phyloP scores from a whole-genome alignment of 1,140 invertebrate genomes.

The Mizuhopecten yessoensis region DNA sequence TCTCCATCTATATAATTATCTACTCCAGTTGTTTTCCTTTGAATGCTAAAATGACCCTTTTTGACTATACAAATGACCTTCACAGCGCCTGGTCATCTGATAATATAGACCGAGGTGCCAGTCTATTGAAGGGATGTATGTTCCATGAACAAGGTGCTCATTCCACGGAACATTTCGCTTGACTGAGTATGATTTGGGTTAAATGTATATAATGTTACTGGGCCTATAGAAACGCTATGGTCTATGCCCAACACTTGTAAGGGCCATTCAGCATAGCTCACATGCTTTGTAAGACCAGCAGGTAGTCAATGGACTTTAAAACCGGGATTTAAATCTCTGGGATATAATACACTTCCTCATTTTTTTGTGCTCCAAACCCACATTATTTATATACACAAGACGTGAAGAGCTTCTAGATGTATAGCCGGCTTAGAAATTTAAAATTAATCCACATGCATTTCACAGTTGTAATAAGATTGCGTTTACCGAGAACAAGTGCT shows the following conservation, averaged over 20 bases:
- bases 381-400: background rate
- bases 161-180: background rate
- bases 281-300: slow-evolving; percentile 3
- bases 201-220: background rate
- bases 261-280: background rate
- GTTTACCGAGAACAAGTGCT: no score
- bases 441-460: background rate
- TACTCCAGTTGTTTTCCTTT: background rate
- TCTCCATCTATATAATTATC: background rate
- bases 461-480: background rate
- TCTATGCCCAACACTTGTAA: no score
- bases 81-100: background rate
- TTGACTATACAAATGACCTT: background rate
- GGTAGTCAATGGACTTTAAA: slow-evolving; percentile 1
- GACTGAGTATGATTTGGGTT: background rate
- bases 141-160: background rate
- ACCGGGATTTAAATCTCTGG: no score
- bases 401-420: background rate
- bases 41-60: background rate
- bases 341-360: slow-evolving; percentile 7
- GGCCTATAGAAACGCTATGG: background rate
- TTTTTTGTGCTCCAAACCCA: no score
- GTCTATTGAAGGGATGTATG: background rate
- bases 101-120: slow-evolving; percentile 22
- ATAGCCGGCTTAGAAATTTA: background rate